Base-by-base conservation (phyloP, 2,113 vertebrate genomes). In the Chloebia gouldiae region DNA sequence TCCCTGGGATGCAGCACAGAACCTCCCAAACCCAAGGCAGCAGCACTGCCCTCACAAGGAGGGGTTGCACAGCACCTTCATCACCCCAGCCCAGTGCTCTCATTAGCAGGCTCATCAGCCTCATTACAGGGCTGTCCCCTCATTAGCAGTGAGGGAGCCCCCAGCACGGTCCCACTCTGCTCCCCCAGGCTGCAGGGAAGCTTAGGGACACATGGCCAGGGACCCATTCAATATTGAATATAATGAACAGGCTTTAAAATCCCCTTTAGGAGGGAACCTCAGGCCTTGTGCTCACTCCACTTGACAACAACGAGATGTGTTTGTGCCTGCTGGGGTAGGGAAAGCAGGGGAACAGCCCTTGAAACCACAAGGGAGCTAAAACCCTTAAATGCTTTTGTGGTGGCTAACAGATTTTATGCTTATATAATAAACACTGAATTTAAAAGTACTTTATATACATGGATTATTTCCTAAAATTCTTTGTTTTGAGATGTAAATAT, bases 191-290 rank as follows among this genome's bases (percentile, higher is more conserved):
- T 61, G 23, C 40, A 33, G 37, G 64, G 56, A 60, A 19, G 64
- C 50, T 14, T 47, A 19, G 39, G 56, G 37, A 71, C 4, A 2
- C 59, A 6, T 0, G 16, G 51, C 61, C 78, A 78, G 33, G 84
- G 87, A 89, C 54, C 21, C 8, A 75, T 70, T 87, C 89, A 68
- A 49, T 24, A 37, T 57, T 70, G 45, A 53, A 18, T n/a, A 15
- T 53, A 45, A 96, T 96, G 84, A 96, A 79, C 23, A 82, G 77
- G 45, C 66, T 88, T 92, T 91, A 51, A 90, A 77, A 49, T 27
- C 27, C 28, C 24, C 76, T 93, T 81, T 54, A 71, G 77, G 39
- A 66, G 53, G 93, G n/a, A 86, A 33, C 83, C 76, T 73, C 54
- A 57, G 39, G 69, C 45, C 49, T 69, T 4, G 5, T 13, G 18